Percentiles rank a stretch among this genome's conserved stretches.
Conservation (phyloP, 1,140 invertebrate genomes). For the Ganaspis sp. region DNA sequence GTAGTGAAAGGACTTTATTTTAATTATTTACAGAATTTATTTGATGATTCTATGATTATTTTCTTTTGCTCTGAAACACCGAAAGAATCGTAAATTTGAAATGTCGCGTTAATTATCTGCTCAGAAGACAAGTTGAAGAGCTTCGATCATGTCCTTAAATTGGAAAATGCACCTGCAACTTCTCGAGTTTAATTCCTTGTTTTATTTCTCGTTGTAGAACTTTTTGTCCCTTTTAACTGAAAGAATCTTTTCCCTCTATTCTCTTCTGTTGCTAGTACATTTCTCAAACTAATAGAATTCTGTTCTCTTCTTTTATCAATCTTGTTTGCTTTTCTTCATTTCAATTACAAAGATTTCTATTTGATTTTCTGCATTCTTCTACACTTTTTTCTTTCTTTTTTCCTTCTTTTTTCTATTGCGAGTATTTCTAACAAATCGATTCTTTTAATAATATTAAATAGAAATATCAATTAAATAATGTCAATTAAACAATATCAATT, state of each 20-base stretch:
- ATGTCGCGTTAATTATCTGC: background rate
- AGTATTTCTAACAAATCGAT: too few species aligned
- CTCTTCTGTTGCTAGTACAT: background rate
- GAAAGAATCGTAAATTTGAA: conserved; percentile 20
- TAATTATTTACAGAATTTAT: too few species aligned
- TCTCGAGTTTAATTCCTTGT: background rate
- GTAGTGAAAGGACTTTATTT: too few species aligned
- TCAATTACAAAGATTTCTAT: background rate
- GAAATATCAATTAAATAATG: too few species aligned
- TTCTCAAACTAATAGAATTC: conserved; percentile 3
- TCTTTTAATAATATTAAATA: too few species aligned
- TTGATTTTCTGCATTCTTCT: background rate
- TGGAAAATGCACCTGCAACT: background rate
- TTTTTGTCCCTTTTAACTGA: background rate
- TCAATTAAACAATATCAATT: too few species aligned
- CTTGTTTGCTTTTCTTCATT: background rate
- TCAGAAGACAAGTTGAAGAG: background rate
- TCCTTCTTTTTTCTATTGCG: background rate
- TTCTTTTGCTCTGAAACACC: too few species aligned
- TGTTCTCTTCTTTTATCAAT: background rate
- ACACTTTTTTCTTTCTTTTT: background rate
- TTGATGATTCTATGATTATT: too few species aligned
- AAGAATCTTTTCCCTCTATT: background rate
- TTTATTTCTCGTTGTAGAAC: background rate
- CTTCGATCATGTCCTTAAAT: background rate